These are phyloP conservation scores for Australoheros facetus DNA, from an alignment of 2,797 vertebrate species.

Conservation along the genomic window DNA sequence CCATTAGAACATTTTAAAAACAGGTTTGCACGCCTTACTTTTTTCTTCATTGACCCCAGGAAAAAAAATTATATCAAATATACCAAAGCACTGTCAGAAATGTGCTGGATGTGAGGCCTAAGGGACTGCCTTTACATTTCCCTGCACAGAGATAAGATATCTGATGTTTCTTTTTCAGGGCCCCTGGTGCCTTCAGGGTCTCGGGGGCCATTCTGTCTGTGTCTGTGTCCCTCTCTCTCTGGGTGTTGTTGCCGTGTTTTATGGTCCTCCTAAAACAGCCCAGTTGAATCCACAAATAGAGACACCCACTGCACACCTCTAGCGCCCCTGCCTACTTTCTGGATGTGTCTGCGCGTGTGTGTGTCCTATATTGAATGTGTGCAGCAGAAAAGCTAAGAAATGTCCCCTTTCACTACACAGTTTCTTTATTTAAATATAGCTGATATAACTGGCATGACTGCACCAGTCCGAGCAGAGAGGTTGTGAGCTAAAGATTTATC, in stretches of 20 bases:
- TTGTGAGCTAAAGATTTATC: conserved; percentile 5
- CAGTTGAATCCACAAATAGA: conserved; percentile 79
- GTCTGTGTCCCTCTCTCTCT: conserved; percentile 42
- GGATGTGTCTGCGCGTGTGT: neutral
- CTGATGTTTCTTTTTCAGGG: conserved; percentile 60
- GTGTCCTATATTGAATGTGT: neutral
- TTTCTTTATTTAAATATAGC: neutral
- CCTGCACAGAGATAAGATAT: conserved; percentile 49
- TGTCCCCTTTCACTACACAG: neutral
- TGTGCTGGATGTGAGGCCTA: conserved; percentile 14
- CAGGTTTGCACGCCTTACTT: neutral
- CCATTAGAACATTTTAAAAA: neutral
- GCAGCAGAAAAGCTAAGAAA: neutral
- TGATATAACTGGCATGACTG: no score
- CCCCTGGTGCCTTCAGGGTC: conserved; percentile 38
- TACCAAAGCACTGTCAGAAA: neutral
- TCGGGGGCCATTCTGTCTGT: conserved; percentile 27
- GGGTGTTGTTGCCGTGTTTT: conserved; percentile 71
- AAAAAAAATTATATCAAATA: neutral
- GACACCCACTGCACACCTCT: conserved; percentile 31
- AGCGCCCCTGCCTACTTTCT: conserved; percentile 14
- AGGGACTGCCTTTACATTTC: conserved; percentile 12
- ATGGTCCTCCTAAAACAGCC: conserved; percentile 74
- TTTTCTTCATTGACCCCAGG: neutral
- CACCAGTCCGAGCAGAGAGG: neutral